Base-by-base conservation (phyloP, 2,797 vertebrate species). In the Loriculus beryllinus region DNA sequence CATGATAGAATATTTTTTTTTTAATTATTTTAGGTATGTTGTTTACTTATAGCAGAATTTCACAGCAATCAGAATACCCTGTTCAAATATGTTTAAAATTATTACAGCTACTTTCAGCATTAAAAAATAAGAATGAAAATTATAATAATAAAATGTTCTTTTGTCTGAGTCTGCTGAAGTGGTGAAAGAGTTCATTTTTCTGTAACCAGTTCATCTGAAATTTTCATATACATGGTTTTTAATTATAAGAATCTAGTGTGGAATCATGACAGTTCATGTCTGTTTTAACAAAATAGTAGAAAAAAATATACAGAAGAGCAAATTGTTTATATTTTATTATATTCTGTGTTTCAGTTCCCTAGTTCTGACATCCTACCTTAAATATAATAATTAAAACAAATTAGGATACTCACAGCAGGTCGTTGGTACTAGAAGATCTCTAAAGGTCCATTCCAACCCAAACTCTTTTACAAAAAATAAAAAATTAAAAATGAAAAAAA, bases 321-420 rank as follows among this genome's bases (percentile, higher is more conserved):
- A 70, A 42, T 7, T 59, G 39, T 15, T 67, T 75, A 45, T 13
- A 29, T 70, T 26, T 11, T 33, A 14, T 79, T 5, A 19, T 51
- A 45, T 42, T 33, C 15, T 72, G 11, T 48, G 16, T 54, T 88
- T 65, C 21, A 62, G 33, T 12, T 40, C 15, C 74, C 25, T 70
- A 57, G 31, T 52, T 86, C 47, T 54, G 29, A 63, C 12, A 59
- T 2, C 3, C 14, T 76, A 12, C 64, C n/a, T 17, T 49, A 68
- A 64, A 33, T 26, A 40, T 17, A 86, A 12, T 3, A 54, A 11
- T 33, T 63, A 45, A 81, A 12, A 74, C 6, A 17, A 65, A 26
- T 1, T 40, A 22, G 26, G 17, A 43, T 14, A 4, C 57, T 9
- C 23, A 42, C 0, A 0, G 5, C 3, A 35, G 12, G 12, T 12